Conservation (phyloP, 2,888 invertebrate genomes). For the Ichneumoninae sp. region DNA sequence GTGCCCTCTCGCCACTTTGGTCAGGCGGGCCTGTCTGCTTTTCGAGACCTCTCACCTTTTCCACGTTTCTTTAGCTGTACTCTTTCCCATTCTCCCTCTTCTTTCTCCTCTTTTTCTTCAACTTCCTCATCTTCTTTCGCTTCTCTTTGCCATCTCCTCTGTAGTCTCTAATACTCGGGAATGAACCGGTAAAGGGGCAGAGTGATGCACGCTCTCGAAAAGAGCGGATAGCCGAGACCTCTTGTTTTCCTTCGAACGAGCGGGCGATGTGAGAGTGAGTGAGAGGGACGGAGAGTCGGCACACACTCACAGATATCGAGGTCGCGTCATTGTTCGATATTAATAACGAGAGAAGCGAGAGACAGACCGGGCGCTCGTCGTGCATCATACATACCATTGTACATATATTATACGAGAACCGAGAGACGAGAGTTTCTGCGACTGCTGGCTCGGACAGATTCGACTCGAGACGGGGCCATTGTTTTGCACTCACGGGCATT, state of each 20-base stretch:
- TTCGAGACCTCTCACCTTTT: constrained; percentile 55
- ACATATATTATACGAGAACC: constrained; percentile 7
- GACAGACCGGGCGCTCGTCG: constrained; percentile 7
- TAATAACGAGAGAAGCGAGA: constrained; percentile 48
- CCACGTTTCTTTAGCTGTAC: constrained; percentile 38
- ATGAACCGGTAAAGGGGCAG: constrained; percentile 3
- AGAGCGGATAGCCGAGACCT: constrained; percentile 19
- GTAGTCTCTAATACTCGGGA: constrained; percentile 10
- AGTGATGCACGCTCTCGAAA: constrained; percentile 24
- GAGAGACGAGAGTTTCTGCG: constrained; percentile 15
- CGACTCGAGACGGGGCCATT: neutral
- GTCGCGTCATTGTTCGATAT: constrained; percentile 59
- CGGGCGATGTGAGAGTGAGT: neutral
- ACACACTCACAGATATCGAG: constrained; percentile 31
- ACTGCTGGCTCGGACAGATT: constrained; percentile 1
- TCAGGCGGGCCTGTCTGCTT: constrained; percentile 46
- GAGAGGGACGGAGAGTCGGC: constrained; percentile 8
- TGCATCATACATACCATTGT: constrained; percentile 17
- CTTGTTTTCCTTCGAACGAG: constrained; percentile 34
- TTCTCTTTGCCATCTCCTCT: neutral
- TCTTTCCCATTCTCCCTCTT: constrained; percentile 18
- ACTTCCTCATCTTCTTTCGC: constrained; percentile 15
- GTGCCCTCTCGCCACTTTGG: constrained; percentile 40
- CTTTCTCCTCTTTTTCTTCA: neutral
- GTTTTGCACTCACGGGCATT: neutral